These are phyloP conservation scores for Agrilus planipennis DNA, from an alignment of 1,140 invertebrate species.

Conservation along the genomic window DNA sequence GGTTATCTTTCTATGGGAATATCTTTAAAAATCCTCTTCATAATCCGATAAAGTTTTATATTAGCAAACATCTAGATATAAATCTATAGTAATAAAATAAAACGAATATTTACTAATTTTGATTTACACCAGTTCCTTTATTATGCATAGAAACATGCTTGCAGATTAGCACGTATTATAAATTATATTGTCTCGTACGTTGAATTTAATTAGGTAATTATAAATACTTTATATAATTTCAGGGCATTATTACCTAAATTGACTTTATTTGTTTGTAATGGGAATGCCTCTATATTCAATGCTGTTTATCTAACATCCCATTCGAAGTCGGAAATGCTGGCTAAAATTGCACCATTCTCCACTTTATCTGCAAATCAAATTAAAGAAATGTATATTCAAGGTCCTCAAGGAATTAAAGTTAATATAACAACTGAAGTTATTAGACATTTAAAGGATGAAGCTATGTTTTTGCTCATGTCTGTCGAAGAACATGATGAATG, in stretches of 20 bases:
- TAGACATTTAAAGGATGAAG: conserved; percentile 50
- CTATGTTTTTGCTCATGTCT: no score
- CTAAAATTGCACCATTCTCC: conserved; percentile 50
- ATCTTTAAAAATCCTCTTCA: no score
- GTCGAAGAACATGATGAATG: no score
- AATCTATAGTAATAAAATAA: neutral
- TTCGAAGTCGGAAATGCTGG: conserved; percentile 50
- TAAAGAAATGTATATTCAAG: conserved; percentile 51
- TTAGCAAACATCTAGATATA: neutral
- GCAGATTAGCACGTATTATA: no score
- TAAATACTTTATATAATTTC: no score
- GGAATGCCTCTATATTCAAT: conserved; percentile 56
- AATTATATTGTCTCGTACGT: no score
- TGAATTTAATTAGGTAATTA: no score
- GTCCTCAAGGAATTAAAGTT: conserved; percentile 62
- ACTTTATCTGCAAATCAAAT: conserved; percentile 46
- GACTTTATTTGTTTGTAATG: conserved; percentile 66
- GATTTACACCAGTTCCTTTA: no score
- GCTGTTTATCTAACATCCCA: conserved; percentile 64
- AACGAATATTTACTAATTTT: neutral
- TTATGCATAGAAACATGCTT: no score
- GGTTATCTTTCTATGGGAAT: no score
- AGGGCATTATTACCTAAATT: conserved; percentile 63
- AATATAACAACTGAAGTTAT: conserved; percentile 64
- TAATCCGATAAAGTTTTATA: no score